Conservation (phyloP, 30 jellyfish, hydroid and myxozoan species). For the Aurelia aurita region DNA sequence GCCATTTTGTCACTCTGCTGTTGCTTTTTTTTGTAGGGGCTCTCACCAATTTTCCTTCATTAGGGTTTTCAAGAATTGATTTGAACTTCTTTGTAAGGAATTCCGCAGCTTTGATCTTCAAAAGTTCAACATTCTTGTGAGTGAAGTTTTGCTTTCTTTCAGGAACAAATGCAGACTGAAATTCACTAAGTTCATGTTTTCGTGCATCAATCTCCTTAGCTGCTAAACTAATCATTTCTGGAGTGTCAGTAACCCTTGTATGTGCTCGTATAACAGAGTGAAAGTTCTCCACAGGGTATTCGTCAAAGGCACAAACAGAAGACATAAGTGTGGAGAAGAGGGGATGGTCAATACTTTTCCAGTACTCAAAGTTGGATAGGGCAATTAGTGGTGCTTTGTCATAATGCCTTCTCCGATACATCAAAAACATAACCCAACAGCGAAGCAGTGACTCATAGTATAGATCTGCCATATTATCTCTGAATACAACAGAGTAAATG, state of each 20-base stretch:
- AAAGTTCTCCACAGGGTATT: too few species aligned
- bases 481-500: slow-evolving; percentile 14
- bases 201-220: slow-evolving; percentile 4
- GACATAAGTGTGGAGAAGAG: neutral
- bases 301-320: neutral
- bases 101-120: neutral
- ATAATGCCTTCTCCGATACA: slow-evolving; percentile 4
- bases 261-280: slow-evolving; percentile 10
- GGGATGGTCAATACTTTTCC: slow-evolving; percentile 24
- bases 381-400: slow-evolving; percentile 41
- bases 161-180: slow-evolving; percentile 2
- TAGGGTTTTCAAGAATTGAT: neutral
- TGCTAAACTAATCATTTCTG: neutral
- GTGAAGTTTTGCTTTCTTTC: neutral
- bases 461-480: neutral
- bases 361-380: slow-evolving; percentile 8
- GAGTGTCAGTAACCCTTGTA: too few species aligned
- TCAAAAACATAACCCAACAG: slow-evolving; percentile 4
- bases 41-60: neutral
- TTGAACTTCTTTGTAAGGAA: slow-evolving; percentile 2
- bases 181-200: neutral
- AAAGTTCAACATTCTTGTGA: neutral
- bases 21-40: too few species aligned
- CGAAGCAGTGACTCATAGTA: too few species aligned
- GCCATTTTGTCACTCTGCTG: slow-evolving; percentile 1